phyloP scores from a whole-genome alignment of 1,140 invertebrate species.

The Dufourea novaeangliae region DNA sequence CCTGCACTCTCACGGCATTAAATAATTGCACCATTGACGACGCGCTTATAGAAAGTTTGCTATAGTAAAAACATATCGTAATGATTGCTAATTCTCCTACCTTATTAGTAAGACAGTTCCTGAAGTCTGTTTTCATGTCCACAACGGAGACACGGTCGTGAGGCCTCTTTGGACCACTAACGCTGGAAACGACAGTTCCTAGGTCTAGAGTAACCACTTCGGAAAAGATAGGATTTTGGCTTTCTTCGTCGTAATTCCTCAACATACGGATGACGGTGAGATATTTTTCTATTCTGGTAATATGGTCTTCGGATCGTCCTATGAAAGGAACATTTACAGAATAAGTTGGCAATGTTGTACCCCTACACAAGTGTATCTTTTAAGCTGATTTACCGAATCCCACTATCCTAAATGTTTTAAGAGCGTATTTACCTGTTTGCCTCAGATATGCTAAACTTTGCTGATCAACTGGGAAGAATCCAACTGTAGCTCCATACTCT shows the following conservation, averaged over 20 bases:
- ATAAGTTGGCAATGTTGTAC: background rate
- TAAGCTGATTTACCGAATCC: background rate
- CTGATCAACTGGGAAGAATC: constrained; percentile 96
- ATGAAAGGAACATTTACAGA: constrained; percentile 60
- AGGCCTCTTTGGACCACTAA: constrained; percentile 98
- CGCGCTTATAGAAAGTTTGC: background rate
- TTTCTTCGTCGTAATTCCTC: constrained; percentile 89
- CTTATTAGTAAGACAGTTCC: constrained; percentile 93
- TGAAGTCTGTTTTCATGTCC: constrained; percentile 96
- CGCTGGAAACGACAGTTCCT: constrained; percentile 93
- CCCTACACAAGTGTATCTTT: background rate
- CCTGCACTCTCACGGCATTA: background rate
- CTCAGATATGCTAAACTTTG: constrained; percentile 92
- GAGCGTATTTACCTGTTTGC: constrained; percentile 90
- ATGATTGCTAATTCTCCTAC: constrained; percentile 81
- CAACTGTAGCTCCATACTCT: constrained; percentile 98
- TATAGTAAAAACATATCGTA: background rate
- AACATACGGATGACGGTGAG: constrained; percentile 91
- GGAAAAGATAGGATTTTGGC: constrained; percentile 94
- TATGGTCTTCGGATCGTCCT: constrained; percentile 92
- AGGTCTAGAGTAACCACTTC: constrained; percentile 94
- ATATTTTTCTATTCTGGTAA: constrained; percentile 93
- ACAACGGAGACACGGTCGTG: constrained; percentile 96
- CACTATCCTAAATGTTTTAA: constrained; percentile 9
- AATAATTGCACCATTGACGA: background rate